Conservation (phyloP, 2,888 invertebrate genomes). For the Congeria kusceri region DNA sequence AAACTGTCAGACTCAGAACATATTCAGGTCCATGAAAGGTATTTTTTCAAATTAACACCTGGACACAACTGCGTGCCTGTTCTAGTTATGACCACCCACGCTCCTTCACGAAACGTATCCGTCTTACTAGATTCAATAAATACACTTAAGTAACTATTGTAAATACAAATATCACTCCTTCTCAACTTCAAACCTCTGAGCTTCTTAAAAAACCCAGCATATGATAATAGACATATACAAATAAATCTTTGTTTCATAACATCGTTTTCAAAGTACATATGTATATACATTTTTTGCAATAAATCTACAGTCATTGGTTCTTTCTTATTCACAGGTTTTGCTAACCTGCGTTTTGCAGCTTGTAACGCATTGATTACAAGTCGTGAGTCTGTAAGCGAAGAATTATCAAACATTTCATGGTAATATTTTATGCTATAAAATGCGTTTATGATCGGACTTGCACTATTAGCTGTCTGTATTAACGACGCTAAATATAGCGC, state of each 20-base stretch:
- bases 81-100: conserved; percentile 40
- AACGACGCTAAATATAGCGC: conserved; percentile 54
- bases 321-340: conserved; percentile 36
- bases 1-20: conserved; percentile 15
- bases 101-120: conserved; percentile 34
- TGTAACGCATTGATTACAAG: conserved; percentile 44
- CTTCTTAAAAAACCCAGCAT: conserved; percentile 52
- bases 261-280: conserved; percentile 18
- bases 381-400: conserved; percentile 39
- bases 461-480: conserved; percentile 41
- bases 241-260: conserved; percentile 49
- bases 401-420: conserved; percentile 40
- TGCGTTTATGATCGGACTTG: conserved; percentile 50
- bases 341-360: conserved; percentile 34
- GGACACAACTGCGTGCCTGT: conserved; percentile 43
- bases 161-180: conserved; percentile 30
- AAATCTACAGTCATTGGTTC: conserved; percentile 40
- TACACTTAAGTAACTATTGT: conserved; percentile 12
- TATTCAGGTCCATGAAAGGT: conserved; percentile 24
- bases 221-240: conserved; percentile 35
- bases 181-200: conserved; percentile 33
- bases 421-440: conserved; percentile 61
- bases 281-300: conserved; percentile 24
- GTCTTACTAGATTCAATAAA: conserved; percentile 44
- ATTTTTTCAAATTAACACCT: conserved; percentile 33